Percentiles rank a stretch among this genome's conserved stretches.
Conservation (phyloP, 2,113 vertebrate species). For the Heterotis niloticus region DNA sequence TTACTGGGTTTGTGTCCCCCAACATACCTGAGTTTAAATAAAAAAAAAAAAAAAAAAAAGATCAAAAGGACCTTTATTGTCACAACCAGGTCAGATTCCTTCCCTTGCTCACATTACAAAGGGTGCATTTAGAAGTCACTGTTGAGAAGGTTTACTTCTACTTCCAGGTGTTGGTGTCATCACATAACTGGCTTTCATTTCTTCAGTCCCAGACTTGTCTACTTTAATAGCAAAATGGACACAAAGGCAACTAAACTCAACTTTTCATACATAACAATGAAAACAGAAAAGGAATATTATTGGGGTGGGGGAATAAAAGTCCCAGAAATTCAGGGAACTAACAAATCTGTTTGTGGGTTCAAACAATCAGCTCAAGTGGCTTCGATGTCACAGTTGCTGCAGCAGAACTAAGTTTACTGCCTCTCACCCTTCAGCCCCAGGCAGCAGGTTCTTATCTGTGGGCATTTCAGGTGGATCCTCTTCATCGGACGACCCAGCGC, state of each 20-base stretch:
- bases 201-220: background rate
- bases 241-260: too few relatives aligned
- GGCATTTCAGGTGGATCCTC: constrained; percentile 82
- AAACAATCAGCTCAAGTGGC: too few relatives aligned
- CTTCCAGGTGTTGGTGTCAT: background rate
- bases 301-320: too few relatives aligned
- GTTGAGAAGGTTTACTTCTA: background rate
- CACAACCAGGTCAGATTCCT: constrained; percentile 61
- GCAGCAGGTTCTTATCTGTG: constrained; percentile 71
- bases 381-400: background rate
- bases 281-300: too few relatives aligned
- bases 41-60: too few relatives aligned
- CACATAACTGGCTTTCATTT: background rate
- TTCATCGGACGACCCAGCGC: constrained; percentile 94
- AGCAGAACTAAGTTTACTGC: background rate
- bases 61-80: constrained; percentile 39
- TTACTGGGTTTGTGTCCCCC: constrained; percentile 92
- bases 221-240: background rate
- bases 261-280: too few relatives aligned
- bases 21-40: constrained; percentile 79
- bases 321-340: too few relatives aligned
- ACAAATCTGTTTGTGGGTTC: too few relatives aligned
- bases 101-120: constrained; percentile 22
- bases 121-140: background rate
- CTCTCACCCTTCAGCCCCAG: constrained; percentile 81